Percentiles rank a stretch among this genome's conserved stretches.
Conservation (phyloP, 2,797 vertebrate species). For the Cephalopachus bancanus region DNA sequence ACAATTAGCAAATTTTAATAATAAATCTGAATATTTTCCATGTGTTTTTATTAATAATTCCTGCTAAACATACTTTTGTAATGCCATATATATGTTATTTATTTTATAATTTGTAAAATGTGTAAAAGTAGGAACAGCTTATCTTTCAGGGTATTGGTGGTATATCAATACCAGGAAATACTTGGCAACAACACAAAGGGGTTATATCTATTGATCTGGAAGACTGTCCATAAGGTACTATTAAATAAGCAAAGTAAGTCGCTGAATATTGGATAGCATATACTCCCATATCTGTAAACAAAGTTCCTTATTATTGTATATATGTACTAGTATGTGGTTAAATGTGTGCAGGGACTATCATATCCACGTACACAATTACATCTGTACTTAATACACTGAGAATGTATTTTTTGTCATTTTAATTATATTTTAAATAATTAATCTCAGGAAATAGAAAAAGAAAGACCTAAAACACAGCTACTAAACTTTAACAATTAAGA, state of each 20-base stretch:
- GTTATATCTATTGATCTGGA: background rate
- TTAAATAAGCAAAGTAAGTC: background rate
- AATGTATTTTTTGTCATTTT: background rate
- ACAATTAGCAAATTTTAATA: background rate
- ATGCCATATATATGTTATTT: background rate
- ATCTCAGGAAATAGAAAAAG: background rate
- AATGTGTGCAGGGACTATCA: background rate
- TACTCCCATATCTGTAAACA: background rate
- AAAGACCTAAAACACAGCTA: background rate
- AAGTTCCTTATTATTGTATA: background rate
- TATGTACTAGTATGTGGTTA: background rate
- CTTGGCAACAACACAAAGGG: background rate
- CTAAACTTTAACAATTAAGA: background rate
- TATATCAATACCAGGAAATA: background rate
- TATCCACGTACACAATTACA: background rate
- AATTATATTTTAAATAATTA: conserved; percentile 24
- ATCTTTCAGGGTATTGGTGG: background rate
- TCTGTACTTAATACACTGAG: background rate
- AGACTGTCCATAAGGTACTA: background rate
- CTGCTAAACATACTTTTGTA: background rate
- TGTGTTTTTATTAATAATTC: background rate
- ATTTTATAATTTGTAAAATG: background rate
- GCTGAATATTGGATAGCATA: background rate
- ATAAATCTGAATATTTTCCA: background rate
- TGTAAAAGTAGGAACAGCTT: background rate